Percentiles rank a stretch among this genome's conserved stretches.
These are phyloP conservation scores for Benthosema pterotum DNA, from an alignment of 2,797 vertebrate genomes.

Conservation along the genomic window DNA sequence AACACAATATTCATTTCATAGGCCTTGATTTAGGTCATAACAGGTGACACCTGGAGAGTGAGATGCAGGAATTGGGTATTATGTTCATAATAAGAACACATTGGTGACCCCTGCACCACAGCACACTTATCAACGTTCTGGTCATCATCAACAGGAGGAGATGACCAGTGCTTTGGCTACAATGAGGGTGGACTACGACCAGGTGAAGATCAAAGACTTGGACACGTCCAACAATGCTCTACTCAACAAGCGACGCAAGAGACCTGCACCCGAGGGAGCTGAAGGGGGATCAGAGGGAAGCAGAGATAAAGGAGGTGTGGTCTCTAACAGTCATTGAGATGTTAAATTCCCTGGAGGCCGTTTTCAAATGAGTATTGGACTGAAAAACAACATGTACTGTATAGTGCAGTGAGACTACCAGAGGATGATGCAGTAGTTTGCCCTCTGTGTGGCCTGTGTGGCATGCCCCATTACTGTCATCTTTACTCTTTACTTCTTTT, in stretches of 20 bases:
- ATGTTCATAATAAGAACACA: too few relatives aligned
- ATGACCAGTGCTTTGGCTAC: constrained; percentile 97
- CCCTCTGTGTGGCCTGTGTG: constrained; percentile 9
- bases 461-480: constrained; percentile 24
- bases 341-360: constrained; percentile 39
- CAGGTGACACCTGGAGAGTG: too few relatives aligned
- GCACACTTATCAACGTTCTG: too few relatives aligned
- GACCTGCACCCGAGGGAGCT: constrained; percentile 76
- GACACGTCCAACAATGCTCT: constrained; percentile 95
- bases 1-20: too few relatives aligned
- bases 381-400: constrained; percentile 9
- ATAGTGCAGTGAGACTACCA: constrained; percentile 21
- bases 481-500: constrained; percentile 23
- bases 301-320: constrained; percentile 10
- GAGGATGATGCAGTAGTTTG: constrained; percentile 28
- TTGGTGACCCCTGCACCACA: too few relatives aligned
- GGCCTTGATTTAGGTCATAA: too few relatives aligned
- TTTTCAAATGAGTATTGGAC: constrained; percentile 29
- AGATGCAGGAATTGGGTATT: too few relatives aligned
- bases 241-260: constrained; percentile 94
- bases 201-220: constrained; percentile 97
- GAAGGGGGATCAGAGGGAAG: constrained; percentile 39
- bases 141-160: constrained; percentile 85
- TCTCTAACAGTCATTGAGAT: constrained; percentile 37
- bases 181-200: constrained; percentile 98